Evolutionary conservation across 2,797 vertebrate species (phyloP).

Genomic region (Astyanax mexicanus): DNA sequence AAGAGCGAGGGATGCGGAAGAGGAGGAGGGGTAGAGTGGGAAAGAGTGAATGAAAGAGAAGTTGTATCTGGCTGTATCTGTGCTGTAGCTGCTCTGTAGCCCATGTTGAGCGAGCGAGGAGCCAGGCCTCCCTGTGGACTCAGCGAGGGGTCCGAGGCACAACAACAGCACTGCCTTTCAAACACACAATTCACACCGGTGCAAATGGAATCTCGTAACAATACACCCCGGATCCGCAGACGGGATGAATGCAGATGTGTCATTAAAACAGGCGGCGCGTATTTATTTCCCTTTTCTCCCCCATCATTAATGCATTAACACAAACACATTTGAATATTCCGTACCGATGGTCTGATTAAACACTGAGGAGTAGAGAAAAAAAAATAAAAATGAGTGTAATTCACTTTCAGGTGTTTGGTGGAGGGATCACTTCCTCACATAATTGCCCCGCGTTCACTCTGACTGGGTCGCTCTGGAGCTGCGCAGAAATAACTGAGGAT

Average conservation of each 20-base stretch:
- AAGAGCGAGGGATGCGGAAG: neutral
- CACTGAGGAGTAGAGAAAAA: neutral
- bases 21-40: neutral
- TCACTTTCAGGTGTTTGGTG: neutral
- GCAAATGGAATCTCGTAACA: neutral
- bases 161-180: conserved; percentile 24
- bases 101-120: conserved; percentile 2
- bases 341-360: neutral
- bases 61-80: neutral
- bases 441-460: neutral
- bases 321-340: neutral
- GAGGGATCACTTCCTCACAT: neutral
- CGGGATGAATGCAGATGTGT: conserved; percentile 28
- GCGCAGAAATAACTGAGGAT: neutral
- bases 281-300: neutral
- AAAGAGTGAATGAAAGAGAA: conserved; percentile 2
- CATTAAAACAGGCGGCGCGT: neutral
- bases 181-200: conserved; percentile 15
- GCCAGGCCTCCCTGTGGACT: conserved; percentile 22
- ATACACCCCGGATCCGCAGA: neutral
- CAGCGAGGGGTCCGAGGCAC: conserved; percentile 14
- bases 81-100: conserved; percentile 14
- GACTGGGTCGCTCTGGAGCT: neutral
- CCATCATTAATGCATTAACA: conserved; percentile 8
- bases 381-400: neutral